Conservation (phyloP, 2,888 invertebrate genomes). For the Tinea trinotella region DNA sequence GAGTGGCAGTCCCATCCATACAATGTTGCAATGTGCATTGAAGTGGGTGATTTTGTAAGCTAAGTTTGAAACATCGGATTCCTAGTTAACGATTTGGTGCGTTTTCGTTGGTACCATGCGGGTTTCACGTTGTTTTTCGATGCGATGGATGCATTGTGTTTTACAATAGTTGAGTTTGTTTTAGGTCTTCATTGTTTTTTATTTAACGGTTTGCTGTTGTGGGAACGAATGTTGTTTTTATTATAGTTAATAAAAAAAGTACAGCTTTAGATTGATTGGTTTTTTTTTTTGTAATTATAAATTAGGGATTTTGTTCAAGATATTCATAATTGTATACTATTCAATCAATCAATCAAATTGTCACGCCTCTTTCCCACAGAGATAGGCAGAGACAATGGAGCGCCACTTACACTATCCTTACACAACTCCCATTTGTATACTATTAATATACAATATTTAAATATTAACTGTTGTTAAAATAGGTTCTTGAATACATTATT, state of each 20-base stretch:
- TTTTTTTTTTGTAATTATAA: too few species aligned
- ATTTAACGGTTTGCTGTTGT: not conserved
- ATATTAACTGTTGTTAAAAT: too few species aligned
- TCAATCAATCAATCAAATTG: too few species aligned
- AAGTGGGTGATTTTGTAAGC: conserved; percentile 7
- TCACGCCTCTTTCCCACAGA: too few species aligned
- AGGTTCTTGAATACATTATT: too few species aligned
- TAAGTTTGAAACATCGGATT: not conserved
- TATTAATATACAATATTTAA: too few species aligned
- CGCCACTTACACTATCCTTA: too few species aligned
- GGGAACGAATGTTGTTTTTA: not conserved
- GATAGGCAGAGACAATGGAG: too few species aligned
- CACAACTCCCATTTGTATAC: too few species aligned
- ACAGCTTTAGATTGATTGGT: not conserved
- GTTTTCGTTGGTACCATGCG: not conserved
- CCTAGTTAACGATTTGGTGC: not conserved
- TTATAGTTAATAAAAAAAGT: not conserved
- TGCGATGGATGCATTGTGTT: not conserved
- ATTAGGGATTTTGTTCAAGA: too few species aligned
- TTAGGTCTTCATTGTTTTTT: not conserved
- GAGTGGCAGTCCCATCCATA: not conserved
- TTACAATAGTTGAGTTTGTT: not conserved
- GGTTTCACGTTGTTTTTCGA: not conserved
- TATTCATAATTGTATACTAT: too few species aligned
- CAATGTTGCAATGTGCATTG: not conserved